Base-by-base conservation (phyloP, 2,113 vertebrate species). In the Aviceda subcristata region DNA sequence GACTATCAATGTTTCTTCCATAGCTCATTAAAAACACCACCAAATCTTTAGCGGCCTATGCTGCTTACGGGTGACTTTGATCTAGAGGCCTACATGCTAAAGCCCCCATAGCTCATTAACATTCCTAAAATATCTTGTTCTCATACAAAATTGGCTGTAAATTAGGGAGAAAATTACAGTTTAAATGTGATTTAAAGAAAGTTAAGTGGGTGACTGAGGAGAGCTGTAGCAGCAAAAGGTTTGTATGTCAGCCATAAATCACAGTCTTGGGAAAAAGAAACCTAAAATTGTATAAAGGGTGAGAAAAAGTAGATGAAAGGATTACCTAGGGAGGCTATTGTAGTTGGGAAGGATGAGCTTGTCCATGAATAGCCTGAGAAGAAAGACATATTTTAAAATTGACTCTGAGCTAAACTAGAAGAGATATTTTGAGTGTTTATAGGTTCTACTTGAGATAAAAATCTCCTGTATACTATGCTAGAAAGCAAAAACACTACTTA, bases 161-260 rank as follows among this genome's bases (percentile, higher is more conserved):
- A 95, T 96, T 96, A 91, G 39, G 48, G 64, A 92, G 83, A 94
- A 96, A 92, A 96, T 96, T 92, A 77, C 73, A 87, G 55, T 94
- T 96, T 94, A 85, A 92, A 91, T 95, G 69, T 82, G 60, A 92
- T 96, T 92, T 96, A 85, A 96, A 85, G 73, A 79, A 96, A 85
- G 48, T 94, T 94, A 95, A 91, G 89, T 91, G 73, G 81, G 62
- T 94, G 90, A 93, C 64, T 92, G 87, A 95, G 84, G 62, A 95
- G 55, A 91, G 22, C 50, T 1, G 0, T 88, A 59, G 83, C 72
- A 92, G 76, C 29, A 26, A 5, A 91, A 91, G 43, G 73, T 18
- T 64, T 92, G 55, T 71, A 68, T 85, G 76, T 94, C 69, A 87
- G 60, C 64, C 56, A 51, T 89, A 92, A 92, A 94, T 92, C 75